Conservation (phyloP, 2,797 vertebrate species). For the Lophura swinhoii region DNA sequence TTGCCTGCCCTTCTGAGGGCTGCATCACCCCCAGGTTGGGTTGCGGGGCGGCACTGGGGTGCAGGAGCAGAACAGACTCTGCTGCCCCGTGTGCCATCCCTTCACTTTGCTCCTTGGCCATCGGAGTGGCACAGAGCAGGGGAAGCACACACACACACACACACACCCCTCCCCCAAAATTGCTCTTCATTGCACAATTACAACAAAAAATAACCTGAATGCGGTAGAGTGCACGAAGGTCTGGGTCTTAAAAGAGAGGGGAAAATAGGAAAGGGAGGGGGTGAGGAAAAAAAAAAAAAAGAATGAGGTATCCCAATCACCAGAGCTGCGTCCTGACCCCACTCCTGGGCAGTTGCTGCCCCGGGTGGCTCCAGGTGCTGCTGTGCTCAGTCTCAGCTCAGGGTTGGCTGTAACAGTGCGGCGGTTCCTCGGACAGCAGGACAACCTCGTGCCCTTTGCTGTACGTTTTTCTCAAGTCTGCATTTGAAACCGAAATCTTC, state of each 20-base stretch:
- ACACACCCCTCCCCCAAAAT: accelerated
- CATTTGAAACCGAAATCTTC: not conserved
- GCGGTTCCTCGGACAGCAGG: conserved; percentile 1
- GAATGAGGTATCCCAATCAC: conserved; percentile 62
- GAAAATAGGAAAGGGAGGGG: no score
- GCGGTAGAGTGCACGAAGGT: conserved; percentile 50
- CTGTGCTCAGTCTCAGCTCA: conserved; percentile 1
- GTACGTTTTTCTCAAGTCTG: not conserved
- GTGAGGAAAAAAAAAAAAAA: not conserved
- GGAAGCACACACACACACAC: no score
- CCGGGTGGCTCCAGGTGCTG: not conserved
- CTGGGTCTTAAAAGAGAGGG: not conserved
- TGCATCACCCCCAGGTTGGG: accelerated
- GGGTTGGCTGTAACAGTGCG: not conserved
- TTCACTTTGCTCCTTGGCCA: not conserved
- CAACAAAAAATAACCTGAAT: conserved; percentile 36
- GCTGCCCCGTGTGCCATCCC: not conserved
- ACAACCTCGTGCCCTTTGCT: not conserved
- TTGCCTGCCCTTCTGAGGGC: not conserved
- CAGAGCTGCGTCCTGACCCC: not conserved
- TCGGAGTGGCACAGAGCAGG: not conserved
- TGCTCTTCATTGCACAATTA: conserved; percentile 33
- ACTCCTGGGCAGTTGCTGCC: not conserved
- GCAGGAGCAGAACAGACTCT: not conserved
- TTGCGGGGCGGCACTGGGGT: not conserved